Conservation (phyloP, 1,140 invertebrate species). For the Drosophila sturtevanti region DNA sequence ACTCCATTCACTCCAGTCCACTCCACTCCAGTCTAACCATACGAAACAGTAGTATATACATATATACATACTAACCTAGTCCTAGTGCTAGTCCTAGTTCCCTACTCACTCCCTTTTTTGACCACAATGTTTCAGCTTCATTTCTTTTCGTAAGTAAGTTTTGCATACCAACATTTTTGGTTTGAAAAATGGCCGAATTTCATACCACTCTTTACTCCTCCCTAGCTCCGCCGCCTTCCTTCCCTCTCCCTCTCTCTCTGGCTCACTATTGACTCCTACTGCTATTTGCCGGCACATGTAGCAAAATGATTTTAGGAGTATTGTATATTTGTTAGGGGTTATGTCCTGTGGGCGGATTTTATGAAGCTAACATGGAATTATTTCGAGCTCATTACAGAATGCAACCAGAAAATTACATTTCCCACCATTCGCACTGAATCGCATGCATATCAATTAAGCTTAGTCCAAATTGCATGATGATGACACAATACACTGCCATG, state of each 20-base stretch:
- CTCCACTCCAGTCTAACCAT: background rate
- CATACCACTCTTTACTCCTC: background rate
- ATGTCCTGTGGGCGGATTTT: constrained; percentile 20
- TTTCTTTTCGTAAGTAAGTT: constrained; percentile 7
- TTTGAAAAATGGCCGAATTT: background rate
- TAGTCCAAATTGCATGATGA: constrained; percentile 8
- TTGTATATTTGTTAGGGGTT: background rate
- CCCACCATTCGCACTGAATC: constrained; percentile 12
- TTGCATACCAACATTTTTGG: constrained; percentile 8
- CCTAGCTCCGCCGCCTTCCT: background rate
- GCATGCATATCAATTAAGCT: constrained; percentile 47
- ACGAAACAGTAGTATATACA: background rate
- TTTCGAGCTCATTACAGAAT: constrained; percentile 59
- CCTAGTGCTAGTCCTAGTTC: background rate
- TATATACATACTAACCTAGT: background rate
- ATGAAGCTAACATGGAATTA: constrained; percentile 53
- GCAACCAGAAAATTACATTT: constrained; percentile 24
- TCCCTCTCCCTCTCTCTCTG: background rate
- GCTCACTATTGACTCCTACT: no score
- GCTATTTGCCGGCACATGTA: background rate
- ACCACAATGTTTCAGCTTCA: constrained; percentile 7
- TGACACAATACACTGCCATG: constrained; percentile 7
- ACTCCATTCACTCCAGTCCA: constrained; percentile 27
- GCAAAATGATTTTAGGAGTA: constrained; percentile 38
- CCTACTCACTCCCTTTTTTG: background rate